Percentiles rank a stretch among this genome's conserved stretches.
Evolutionary conservation across 1,140 invertebrate genomes (phyloP).

Genomic region (Acyrthosiphon pisum): DNA sequence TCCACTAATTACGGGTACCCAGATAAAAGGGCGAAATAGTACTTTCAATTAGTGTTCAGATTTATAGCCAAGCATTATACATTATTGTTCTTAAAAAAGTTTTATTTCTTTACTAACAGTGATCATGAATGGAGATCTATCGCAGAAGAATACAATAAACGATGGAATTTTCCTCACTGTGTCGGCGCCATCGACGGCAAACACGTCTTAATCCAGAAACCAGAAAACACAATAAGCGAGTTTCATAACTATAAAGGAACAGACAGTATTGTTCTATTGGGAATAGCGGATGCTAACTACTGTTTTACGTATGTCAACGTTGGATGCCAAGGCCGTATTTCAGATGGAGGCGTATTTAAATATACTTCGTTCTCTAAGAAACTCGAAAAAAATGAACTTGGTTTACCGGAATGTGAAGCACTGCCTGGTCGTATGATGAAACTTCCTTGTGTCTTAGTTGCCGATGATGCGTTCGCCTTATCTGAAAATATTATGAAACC

Average conservation of each 20-base stretch:
- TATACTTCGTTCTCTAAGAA: constrained; percentile 34
- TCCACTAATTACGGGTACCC: too few species aligned
- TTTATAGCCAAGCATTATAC: too few species aligned
- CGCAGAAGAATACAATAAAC: constrained; percentile 60
- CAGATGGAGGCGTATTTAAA: constrained; percentile 63
- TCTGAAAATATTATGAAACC: constrained; percentile 61
- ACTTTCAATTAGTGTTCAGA: too few species aligned
- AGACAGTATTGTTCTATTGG: too few species aligned
- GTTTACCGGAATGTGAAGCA: constrained; percentile 59
- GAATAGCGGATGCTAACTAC: constrained; percentile 62
- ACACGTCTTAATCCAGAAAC: constrained; percentile 64
- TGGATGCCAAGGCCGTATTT: constrained; percentile 60
- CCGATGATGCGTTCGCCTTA: constrained; percentile 63
- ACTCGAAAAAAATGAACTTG: constrained; percentile 30
- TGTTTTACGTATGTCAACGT: constrained; percentile 59
- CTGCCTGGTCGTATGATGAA: constrained; percentile 59
- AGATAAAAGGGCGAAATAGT: too few species aligned
- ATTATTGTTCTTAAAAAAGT: too few species aligned
- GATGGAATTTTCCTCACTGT: constrained; percentile 63
- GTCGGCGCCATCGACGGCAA: constrained; percentile 66
- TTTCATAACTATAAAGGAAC: constrained; percentile 58
- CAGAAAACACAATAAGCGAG: constrained; percentile 63
- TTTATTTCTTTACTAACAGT: not conserved
- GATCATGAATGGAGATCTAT: constrained; percentile 61
- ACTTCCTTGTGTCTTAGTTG: constrained; percentile 64